These are phyloP conservation scores for Porites rus DNA, from an alignment of 92 coral and sea anemone genomes.

Conservation along the genomic window DNA sequence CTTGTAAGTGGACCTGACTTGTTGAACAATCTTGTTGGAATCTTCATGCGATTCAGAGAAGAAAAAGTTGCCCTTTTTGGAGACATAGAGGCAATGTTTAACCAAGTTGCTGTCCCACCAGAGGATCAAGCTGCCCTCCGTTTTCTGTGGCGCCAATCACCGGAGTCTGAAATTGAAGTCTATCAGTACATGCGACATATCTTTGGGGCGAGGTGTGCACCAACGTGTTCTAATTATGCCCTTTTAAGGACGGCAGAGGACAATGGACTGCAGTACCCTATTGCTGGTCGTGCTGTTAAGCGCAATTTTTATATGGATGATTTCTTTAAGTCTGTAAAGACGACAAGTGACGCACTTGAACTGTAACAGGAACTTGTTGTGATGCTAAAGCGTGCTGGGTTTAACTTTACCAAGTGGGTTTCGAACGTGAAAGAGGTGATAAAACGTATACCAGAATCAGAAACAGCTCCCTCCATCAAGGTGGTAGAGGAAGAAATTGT, in stretches of 20 bases:
- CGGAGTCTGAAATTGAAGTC: conserved; percentile 23
- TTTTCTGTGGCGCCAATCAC: conserved; percentile 52
- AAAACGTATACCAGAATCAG: conserved; percentile 11
- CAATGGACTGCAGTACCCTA: conserved; percentile 45
- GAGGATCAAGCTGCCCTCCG: no score
- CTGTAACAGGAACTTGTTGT: conserved; percentile 13
- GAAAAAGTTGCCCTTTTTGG: no score
- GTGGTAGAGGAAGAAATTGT: not conserved
- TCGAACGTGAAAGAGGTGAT: conserved; percentile 39
- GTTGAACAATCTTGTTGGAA: no score
- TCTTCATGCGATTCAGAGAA: no score
- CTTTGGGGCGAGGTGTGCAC: conserved; percentile 50
- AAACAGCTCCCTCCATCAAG: conserved; percentile 41
- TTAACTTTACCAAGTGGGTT: conserved; percentile 55
- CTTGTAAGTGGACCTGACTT: no score
- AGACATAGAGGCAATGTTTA: no score
- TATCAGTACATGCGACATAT: conserved; percentile 56
- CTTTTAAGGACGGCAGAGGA: conserved; percentile 53
- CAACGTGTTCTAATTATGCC: conserved; percentile 65
- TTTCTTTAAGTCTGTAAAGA: conserved; percentile 22
- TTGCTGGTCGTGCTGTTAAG: conserved; percentile 49
- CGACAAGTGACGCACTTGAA: conserved; percentile 17
- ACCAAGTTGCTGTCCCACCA: no score
- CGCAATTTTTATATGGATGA: conserved; percentile 56
- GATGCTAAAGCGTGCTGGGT: conserved; percentile 19